A percentile compares a stretch with the other conserved stretches of the same genome.
Evolutionary conservation across 2,113 vertebrate species (phyloP).

Genomic region (Hystrix brachyura): DNA sequence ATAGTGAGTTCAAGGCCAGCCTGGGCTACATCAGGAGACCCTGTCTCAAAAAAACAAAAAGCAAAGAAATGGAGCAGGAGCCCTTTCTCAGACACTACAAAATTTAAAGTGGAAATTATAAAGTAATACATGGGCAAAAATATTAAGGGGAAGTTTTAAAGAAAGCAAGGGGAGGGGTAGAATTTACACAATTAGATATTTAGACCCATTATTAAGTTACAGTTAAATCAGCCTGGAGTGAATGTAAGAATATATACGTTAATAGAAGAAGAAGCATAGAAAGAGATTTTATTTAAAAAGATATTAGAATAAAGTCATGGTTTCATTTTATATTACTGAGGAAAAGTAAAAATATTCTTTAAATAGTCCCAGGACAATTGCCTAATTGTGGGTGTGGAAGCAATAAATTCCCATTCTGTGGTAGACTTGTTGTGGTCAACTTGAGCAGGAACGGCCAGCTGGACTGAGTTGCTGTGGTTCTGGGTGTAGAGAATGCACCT

Average conservation of each 20-base stretch:
- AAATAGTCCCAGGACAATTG: not conserved
- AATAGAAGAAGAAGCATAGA: not conserved
- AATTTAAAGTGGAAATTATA: not conserved
- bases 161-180: not conserved
- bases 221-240: not conserved
- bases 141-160: not conserved
- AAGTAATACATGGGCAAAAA: not conserved
- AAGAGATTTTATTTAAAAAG: not conserved
- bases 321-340: constrained; percentile 33
- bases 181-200: not conserved
- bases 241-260: not conserved
- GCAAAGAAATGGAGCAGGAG: not conserved
- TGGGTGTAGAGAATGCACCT: too few relatives aligned
- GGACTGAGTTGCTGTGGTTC: too few relatives aligned
- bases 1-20: not conserved
- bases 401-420: not conserved
- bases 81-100: not conserved
- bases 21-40: not conserved
- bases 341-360: constrained; percentile 52
- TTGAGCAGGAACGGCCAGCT: too few relatives aligned
- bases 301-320: constrained; percentile 11
- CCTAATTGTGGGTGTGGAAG: not conserved
- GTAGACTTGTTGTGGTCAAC: too few relatives aligned
- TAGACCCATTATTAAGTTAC: constrained; percentile 42
- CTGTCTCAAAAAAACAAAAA: not conserved